Percentiles rank a stretch among this genome's conserved stretches.
Evolutionary conservation across 2,888 invertebrate genomes (phyloP).

Genomic region (Epinotia bilunana): DNA sequence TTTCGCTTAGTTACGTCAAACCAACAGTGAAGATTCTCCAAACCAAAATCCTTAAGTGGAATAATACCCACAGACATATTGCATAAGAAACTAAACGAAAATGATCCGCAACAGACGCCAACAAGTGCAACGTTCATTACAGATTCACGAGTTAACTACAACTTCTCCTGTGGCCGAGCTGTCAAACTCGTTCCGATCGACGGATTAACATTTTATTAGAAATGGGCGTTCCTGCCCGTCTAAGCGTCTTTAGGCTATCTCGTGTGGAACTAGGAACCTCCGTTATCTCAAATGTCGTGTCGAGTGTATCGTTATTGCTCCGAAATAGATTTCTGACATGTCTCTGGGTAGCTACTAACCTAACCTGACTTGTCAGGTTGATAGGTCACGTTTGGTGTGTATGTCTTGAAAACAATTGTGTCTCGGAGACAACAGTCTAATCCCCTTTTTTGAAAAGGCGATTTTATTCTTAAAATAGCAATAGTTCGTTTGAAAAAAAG

Average conservation of each 20-base stretch:
- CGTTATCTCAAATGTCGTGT: background rate
- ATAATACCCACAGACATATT: background rate
- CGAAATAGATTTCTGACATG: background rate
- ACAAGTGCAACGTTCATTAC: background rate
- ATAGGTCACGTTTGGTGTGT: conserved; percentile 4
- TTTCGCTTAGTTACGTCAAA: too few relatives aligned
- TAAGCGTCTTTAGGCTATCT: conserved; percentile 21
- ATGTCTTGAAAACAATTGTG: background rate
- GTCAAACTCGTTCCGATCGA: conserved; percentile 6
- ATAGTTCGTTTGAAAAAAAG: too few relatives aligned
- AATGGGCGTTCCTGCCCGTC: conserved; percentile 33
- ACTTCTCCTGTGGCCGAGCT: background rate
- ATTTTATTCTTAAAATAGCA: too few relatives aligned
- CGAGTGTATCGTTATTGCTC: background rate
- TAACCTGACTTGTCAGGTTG: background rate
- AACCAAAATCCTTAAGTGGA: too few relatives aligned
- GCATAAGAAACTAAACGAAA: background rate
- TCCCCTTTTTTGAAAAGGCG: too few relatives aligned
- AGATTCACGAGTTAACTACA: background rate
- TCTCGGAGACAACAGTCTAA: too few relatives aligned
- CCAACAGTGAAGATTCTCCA: too few relatives aligned
- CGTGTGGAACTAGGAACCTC: background rate
- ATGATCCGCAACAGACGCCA: background rate
- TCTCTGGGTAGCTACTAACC: background rate
- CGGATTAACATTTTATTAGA: conserved; percentile 32